Evolutionary conservation across 1,140 invertebrate genomes (phyloP), one percentile per base, ranked within the genome.

Genomic region (Psix sp.): DNA sequence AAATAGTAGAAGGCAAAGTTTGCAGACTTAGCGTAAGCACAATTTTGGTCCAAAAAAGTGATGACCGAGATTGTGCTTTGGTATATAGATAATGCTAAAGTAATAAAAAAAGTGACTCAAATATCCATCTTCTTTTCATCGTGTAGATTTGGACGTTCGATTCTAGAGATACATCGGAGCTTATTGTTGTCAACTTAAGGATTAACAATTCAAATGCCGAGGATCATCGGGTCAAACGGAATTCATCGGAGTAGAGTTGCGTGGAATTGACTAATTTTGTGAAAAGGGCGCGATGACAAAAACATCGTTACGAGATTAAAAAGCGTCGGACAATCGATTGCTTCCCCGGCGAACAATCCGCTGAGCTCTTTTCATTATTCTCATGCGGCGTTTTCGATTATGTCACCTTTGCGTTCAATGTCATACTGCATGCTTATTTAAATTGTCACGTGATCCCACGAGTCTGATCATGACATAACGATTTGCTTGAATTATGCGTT

Each of bases 41-140:
- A 3, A 57, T 29, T 54, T 43, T 54, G 7, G 9, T 13, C 9
- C 21, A 11, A 35, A 13, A 35, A 35, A 13, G 11, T 35, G 2
- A 35, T 13, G 5, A 35, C n/a, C 4, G 3, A 38, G n/a, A 36
- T 14, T 17, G n/a, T 11, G 5, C 0, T 14, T 10, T 13, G 2
- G 15, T 60, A 20, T 1, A 3, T 35, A 13, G 31, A 35, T 24
- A 51, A 62, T 42, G 56, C 26, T 26, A 62, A 51, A 43, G 59
- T 45, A 51, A 24, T 9, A n/a, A 35, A 63, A 46, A 63, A 29
- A 36, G 40, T 43, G 39, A 26, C 38, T 51, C 15, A 31, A 65
- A 45, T 42, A 13, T 65, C 43, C 43, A 66, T 66, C 62, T 66
- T 66, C 62, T 66, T 66, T 66, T 42, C 62, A 66, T 66, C 43